Percentiles rank a stretch among this genome's conserved stretches.
Evolutionary conservation across 2,113 vertebrate genomes (phyloP).

Genomic region (Triplophysa rosa): DNA sequence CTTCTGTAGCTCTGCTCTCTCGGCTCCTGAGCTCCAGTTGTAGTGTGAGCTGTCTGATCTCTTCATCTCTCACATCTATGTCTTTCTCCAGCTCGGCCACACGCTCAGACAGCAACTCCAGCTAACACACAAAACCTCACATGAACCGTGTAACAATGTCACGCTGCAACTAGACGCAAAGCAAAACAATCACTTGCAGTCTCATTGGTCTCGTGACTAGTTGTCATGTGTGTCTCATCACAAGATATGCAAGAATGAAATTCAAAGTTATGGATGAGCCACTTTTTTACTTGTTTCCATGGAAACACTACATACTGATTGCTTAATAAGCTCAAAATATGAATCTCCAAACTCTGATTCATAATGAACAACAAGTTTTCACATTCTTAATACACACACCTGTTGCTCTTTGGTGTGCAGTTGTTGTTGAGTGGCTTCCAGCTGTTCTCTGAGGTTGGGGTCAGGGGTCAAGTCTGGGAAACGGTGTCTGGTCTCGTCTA

Average conservation of each 20-base stretch:
- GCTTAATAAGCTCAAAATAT: no score
- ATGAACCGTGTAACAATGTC: no score
- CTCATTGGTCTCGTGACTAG: no score
- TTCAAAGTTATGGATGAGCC: no score
- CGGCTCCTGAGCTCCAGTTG: slow-evolving; percentile 76
- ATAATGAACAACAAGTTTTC: background rate
- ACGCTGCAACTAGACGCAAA: no score
- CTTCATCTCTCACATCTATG: slow-evolving; percentile 75
- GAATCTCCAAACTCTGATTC: no score
- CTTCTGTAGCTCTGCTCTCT: slow-evolving; percentile 61
- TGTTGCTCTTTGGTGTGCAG: slow-evolving; percentile 76
- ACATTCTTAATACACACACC: slow-evolving; percentile 64
- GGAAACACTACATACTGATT: no score
- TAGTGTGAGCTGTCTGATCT: slow-evolving; percentile 77
- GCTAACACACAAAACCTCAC: slow-evolving; percentile 61
- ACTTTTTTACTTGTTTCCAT: no score
- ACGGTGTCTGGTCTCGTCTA: slow-evolving; percentile 79
- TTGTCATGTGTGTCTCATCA: no score
- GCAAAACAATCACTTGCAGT: no score
- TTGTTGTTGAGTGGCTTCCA: slow-evolving; percentile 71
- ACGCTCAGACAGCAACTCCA: slow-evolving; percentile 74
- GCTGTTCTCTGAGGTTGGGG: slow-evolving; percentile 70
- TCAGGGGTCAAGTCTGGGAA: slow-evolving; percentile 64
- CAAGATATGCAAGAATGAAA: no score
- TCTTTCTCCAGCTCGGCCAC: slow-evolving; percentile 77